Percentiles rank a stretch among this genome's conserved stretches.
Evolutionary conservation across 2,113 vertebrate genomes (phyloP).

Genomic region (Rhagologus leucostigma): DNA sequence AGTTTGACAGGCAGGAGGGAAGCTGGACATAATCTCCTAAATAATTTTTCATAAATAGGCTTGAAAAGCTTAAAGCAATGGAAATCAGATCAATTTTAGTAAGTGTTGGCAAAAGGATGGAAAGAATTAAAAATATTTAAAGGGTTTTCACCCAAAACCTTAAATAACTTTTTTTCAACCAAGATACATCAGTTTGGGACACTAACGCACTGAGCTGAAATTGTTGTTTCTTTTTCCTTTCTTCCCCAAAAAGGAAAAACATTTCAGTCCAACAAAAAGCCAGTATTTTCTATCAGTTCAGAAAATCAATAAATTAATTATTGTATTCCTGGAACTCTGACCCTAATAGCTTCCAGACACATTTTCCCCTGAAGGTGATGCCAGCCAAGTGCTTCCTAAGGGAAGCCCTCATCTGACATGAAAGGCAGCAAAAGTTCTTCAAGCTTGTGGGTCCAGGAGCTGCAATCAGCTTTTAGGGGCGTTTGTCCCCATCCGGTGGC

Average conservation of each 20-base stretch:
- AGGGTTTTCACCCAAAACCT: neutral
- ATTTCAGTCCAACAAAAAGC: neutral
- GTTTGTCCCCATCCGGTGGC: fast-evolving
- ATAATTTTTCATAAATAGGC: neutral
- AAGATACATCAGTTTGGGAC: no score
- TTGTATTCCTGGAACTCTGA: neutral
- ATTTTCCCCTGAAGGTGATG: neutral
- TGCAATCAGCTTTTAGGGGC: neutral
- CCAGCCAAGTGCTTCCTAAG: no score
- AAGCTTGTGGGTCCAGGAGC: fast-evolving
- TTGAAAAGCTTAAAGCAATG: neutral
- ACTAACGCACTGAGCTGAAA: neutral
- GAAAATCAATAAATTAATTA: neutral
- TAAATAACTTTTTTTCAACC: neutral
- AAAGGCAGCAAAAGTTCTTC: neutral
- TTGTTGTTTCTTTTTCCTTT: neutral
- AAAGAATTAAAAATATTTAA: neutral
- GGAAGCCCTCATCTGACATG: neutral
- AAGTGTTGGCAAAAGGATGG: neutral
- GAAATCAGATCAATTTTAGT: neutral
- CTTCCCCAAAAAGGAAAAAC: neutral
- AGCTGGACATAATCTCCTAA: neutral
- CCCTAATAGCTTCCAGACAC: no score
- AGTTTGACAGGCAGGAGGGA: neutral
- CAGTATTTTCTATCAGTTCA: neutral